Conservation (phyloP, 1,140 invertebrate genomes). For the Lutraria rhynchaena region DNA sequence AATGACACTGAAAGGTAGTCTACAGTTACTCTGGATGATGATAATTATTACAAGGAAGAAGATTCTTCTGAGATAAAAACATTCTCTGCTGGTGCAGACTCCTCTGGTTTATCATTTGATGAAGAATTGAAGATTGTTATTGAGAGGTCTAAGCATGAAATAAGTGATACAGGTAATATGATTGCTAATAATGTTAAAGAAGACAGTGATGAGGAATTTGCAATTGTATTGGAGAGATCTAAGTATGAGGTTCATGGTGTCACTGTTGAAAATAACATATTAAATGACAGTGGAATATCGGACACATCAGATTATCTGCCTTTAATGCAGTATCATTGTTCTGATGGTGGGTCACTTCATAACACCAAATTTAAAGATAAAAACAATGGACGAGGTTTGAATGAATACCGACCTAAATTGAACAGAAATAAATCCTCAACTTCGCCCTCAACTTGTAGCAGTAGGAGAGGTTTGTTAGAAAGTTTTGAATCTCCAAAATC, state of each 20-base stretch:
- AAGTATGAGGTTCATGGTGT: neutral
- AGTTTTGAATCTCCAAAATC: no score
- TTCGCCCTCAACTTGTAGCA: no score
- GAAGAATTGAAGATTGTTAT: constrained; percentile 16
- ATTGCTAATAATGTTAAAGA: neutral
- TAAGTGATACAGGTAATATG: neutral
- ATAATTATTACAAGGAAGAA: neutral
- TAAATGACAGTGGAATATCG: no score
- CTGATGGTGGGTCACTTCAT: constrained; percentile 6
- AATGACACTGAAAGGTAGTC: neutral
- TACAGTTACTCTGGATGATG: neutral
- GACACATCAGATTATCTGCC: neutral
- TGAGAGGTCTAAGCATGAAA: constrained; percentile 13
- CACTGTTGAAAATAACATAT: no score
- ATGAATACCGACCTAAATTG: constrained; percentile 28
- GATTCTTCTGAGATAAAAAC: neutral
- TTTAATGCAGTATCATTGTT: constrained; percentile 42
- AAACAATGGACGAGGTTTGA: neutral
- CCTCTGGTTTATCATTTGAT: constrained; percentile 20
- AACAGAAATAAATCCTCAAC: neutral
- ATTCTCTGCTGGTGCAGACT: neutral
- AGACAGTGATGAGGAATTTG: constrained; percentile 2
- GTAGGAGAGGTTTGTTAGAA: no score
- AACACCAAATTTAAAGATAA: neutral
- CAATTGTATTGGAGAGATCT: constrained; percentile 1